Evolutionary conservation across 2,888 invertebrate genomes (phyloP), one percentile per base, ranked within the genome.

Genomic region (Drosophila nigricruria): DNA sequence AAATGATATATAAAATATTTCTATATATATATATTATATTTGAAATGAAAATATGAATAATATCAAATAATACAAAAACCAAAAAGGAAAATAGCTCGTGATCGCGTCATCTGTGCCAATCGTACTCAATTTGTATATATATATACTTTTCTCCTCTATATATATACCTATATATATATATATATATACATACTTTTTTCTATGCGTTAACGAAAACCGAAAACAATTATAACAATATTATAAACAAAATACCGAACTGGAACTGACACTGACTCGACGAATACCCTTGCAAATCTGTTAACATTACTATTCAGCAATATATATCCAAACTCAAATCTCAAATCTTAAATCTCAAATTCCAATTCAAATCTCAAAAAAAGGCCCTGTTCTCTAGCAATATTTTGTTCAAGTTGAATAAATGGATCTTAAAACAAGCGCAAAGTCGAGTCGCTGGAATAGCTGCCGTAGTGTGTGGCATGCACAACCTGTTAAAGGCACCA

Each of bases 61-160:
- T 58, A 68, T 58, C 63, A 67, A 63, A 69, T 79, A 56, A 73
- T 70, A 10, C 43, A 73, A 66, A n/a, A 9, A 16, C 3, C 14
- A 12, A 23, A 8, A 32, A 30, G 49, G 43, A 73, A 65, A 67
- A 70, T 16, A 65, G 68, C 47, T 61, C 73, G 66, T 59, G 42
- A 72, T 53, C 81, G 84, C 85, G 82, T 74, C 76, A 89, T 92
- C 92, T 92, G 92, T 92, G 92, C 92, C 92, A 92, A 92, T 89
- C 81, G 92, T 91, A 82, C 61, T 59, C 56, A 66, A 70, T 65
- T 75, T 81, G 79, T 78, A 78, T 84, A 72, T 77, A 73, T 50
- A 56, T 56, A 49, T 60, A 12, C 12, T 3, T 0, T 12, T 59
- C 27, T 52, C 81, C 73, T 76, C 73, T 20, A 79, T 79, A 68